Base-by-base conservation (phyloP, 2,888 invertebrate genomes). In the Drosophila emarginata region DNA sequence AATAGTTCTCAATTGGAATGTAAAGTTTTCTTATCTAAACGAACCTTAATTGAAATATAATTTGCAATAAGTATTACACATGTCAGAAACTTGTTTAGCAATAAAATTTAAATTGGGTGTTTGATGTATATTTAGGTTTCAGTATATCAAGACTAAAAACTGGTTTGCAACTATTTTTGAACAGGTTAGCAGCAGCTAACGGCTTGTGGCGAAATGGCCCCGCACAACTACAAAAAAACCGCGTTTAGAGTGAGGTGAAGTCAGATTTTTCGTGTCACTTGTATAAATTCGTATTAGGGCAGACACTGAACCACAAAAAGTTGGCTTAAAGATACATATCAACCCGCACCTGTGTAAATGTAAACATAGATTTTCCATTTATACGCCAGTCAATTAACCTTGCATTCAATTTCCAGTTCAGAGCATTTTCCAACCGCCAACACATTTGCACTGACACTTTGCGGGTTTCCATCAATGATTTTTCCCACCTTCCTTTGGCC, bases 401-500 rank as follows among this genome's bases (percentile, higher is more conserved):
- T 71, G 71, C 36, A 57, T 18, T 57, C 52, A 51, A 72, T 57
- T 69, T 54, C 21, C 71, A 65, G 65, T 64, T 64, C 54, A 52
- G 18, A 71, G 65, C 51, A 32, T 52, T 72, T 37, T 32, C 56
- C 61, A 36, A 36, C 50, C 57, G 53, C 39, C 61, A 52, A 61
- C 53, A 53, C 14, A 51, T 64, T 36, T 62, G 40, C 7, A 40
- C 51, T 57, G 45, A 23, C 57, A 64, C 51, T 74, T 78, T 66
- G 59, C 56, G 60, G 87, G 88, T 74, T 85, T 85, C 86, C 66
- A 78, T 76, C 77, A 78, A 78, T 85, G 61, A 70, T 62, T 73
- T 65, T 61, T 69, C 57, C 59, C 74, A 65, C 28, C 66, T 57
- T 40, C 37, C 14, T 18, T 18, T 39, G n/a, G 40, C 4, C 15